Percentiles rank a stretch among this genome's conserved stretches.
Conservation (phyloP, 2,888 invertebrate species). For the Brachynemurus nebulosus region DNA sequence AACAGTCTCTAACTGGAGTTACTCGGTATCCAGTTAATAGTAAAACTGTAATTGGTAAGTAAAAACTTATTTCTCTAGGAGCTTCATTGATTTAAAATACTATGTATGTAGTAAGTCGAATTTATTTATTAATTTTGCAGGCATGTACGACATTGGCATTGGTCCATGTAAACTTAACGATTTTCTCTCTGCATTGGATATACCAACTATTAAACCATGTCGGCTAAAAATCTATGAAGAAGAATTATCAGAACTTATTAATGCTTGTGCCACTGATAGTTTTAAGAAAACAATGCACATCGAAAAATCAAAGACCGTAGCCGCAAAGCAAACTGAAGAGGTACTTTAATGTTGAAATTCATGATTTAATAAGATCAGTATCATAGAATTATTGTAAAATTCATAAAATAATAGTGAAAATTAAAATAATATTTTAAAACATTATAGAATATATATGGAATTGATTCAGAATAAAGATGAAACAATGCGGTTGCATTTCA, state of each 20-base stretch:
- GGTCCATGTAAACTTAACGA: too few species aligned
- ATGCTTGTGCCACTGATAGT: background rate
- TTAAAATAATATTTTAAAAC: background rate
- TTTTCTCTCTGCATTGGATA: background rate
- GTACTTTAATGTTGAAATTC: background rate
- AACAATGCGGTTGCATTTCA: background rate
- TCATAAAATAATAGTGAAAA: background rate
- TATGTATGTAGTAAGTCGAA: too few species aligned
- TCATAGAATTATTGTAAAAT: background rate
- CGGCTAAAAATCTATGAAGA: background rate
- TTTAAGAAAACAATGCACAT: background rate
- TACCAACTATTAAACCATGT: background rate
- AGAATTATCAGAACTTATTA: background rate
- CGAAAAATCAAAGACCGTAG: background rate
- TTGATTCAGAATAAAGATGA: background rate
- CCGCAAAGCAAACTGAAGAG: background rate
- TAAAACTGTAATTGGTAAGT: too few species aligned
- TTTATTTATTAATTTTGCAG: too few species aligned
- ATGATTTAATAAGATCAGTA: background rate
- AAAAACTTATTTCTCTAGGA: too few species aligned
- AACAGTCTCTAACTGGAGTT: too few species aligned
- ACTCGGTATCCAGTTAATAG: too few species aligned
- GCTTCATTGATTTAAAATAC: too few species aligned
- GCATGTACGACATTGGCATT: too few species aligned
- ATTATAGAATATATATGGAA: too few species aligned